Evolutionary conservation across 2,888 invertebrate species (phyloP), one percentile per base, ranked within the genome.

Genomic region (Drosophila niveifrons): DNA sequence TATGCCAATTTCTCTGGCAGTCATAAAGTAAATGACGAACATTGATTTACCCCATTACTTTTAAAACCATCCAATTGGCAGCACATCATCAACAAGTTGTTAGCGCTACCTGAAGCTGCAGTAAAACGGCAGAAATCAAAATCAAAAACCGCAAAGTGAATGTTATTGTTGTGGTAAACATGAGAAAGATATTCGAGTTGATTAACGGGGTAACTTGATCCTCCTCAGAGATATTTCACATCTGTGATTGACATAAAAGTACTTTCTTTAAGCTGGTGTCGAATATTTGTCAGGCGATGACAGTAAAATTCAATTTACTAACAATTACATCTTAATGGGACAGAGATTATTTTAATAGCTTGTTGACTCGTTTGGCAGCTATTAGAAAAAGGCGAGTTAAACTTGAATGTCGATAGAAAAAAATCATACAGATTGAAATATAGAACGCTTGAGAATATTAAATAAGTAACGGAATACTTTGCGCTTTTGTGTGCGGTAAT

Each of bases 141-240:
- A 31, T 43, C 17, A n/a, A n/a, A n/a, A 43, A n/a, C n/a, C 17
- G 4, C 31, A 17, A 9, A 55, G 17, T 43, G 4, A 55, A 29
- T 29, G 41, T 53, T 7, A 43, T 41, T 29, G 11, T 11, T 11
- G 15, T 11, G 11, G 11, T 17, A 28, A n/a, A 17, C 29, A 15
- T 17, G 15, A 43, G 34, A 36, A 34, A 8, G n/a, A 34, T 36
- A 48, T 10, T 31, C 11, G 11, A 1, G 15, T 50, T 15, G 15
- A 8, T 41, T 8, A n/a, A 17, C 18, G 17, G 55, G 55, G 29
- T 44, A 55, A 43, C n/a, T 39, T 55, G 18, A 55, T 44, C 43
- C 9, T 44, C 43, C 9, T 17, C 15, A 31, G 29, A 43, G 17
- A 53, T 2, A 15, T 29, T 18, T 28, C 3, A 11, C 15, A 17